Conservation (phyloP, 2,797 vertebrate genomes). For the Poeciliopsis gracilis region DNA sequence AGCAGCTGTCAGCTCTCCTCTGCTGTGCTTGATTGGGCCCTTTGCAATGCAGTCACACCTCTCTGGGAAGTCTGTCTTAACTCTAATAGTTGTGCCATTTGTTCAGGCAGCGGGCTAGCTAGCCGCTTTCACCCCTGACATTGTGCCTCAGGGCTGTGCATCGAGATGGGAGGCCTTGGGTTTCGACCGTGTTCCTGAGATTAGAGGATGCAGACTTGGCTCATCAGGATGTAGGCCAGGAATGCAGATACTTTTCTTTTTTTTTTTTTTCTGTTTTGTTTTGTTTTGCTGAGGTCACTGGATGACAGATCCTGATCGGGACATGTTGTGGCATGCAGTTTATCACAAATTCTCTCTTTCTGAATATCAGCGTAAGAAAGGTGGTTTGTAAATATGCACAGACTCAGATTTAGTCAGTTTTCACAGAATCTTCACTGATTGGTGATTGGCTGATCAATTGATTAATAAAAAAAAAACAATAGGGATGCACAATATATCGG, state of each 20-base stretch:
- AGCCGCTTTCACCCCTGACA: slow-evolving; percentile 46
- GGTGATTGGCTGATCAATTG: neutral
- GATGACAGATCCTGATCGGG: slow-evolving; percentile 37
- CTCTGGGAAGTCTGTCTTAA: slow-evolving; percentile 67
- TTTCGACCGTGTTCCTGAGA: slow-evolving; percentile 65
- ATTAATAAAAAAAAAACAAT: neutral
- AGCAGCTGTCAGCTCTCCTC: slow-evolving; percentile 73
- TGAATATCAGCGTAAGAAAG: slow-evolving; percentile 19
- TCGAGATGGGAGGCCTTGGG: slow-evolving; percentile 47
- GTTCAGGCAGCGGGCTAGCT: slow-evolving; percentile 60
- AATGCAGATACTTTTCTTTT: slow-evolving; percentile 43
- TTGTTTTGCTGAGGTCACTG: slow-evolving; percentile 40
- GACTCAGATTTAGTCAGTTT: neutral
- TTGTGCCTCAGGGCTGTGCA: slow-evolving; percentile 46
- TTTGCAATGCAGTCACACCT: slow-evolving; percentile 73
- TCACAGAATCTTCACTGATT: neutral
- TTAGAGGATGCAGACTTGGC: slow-evolving; percentile 64
- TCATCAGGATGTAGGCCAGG: slow-evolving; percentile 64
- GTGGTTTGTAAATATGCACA: slow-evolving; percentile 12
- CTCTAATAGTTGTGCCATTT: slow-evolving; percentile 75
- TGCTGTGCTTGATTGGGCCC: slow-evolving; percentile 70
- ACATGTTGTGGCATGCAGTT: slow-evolving; percentile 21
- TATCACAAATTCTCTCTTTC: slow-evolving; percentile 18
- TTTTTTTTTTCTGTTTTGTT: slow-evolving; percentile 1
- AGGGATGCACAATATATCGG: too few species aligned